Evolutionary conservation across 2,113 vertebrate genomes (phyloP).

Genomic region (Malurus cyaneus): DNA sequence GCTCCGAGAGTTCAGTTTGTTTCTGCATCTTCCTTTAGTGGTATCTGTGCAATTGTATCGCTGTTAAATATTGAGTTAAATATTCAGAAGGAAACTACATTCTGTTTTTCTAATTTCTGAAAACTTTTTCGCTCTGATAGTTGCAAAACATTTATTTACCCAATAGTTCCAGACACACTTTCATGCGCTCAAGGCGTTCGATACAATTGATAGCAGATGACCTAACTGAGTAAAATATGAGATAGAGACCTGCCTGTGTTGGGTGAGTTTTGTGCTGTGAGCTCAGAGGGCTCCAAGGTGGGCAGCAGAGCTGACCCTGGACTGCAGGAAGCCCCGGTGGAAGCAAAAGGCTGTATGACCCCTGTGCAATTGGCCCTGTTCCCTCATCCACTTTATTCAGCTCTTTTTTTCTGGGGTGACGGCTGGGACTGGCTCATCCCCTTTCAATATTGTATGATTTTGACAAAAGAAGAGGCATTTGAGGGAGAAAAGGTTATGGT

Average conservation of each 20-base stretch:
- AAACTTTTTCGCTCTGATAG: background rate
- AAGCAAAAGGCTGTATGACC: background rate
- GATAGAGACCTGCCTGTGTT: background rate
- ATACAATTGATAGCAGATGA: background rate
- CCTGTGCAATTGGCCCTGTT: background rate
- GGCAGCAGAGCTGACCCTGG: background rate
- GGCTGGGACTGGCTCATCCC: fast-evolving
- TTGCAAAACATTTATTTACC: background rate
- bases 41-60: background rate
- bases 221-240: background rate
- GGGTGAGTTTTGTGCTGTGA: background rate
- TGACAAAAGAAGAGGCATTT: background rate
- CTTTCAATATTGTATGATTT: background rate
- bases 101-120: background rate
- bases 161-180: background rate
- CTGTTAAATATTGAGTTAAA: background rate
- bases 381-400: background rate
- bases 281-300: background rate
- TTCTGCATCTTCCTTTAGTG: background rate
- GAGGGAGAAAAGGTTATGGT: background rate
- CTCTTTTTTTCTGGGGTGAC: background rate
- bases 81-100: background rate
- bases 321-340: background rate
- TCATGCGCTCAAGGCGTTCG: fast-evolving
- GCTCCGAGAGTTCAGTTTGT: background rate